Evolutionary conservation across 2,888 invertebrate genomes (phyloP), one percentile per base, ranked within the genome.

Genomic region (Drosophila kambysellisi): DNA sequence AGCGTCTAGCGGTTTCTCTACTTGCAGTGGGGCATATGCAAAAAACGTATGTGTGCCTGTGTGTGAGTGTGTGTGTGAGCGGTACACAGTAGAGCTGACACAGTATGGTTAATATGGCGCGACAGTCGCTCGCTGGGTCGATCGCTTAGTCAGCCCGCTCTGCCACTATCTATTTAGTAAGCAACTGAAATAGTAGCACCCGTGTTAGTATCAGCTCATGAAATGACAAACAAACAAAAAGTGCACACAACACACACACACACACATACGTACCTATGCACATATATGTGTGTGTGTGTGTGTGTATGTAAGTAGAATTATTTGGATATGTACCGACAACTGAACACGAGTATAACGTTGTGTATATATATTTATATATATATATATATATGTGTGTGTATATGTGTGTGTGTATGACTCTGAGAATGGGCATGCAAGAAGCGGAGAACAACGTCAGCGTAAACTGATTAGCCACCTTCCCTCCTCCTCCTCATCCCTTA

Each of bases 111-210:
- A 83, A 89, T 83, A 86, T 85, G 74, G 68, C 76, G 86, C 86
- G 86, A 83, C 88, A 83, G 71, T 78, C 71, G 78, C 62, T 82
- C 76, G 78, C 46, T 66, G 74, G 69, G 61, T 73, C 73, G 75
- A 77, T 90, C 87, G 90, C 83, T 87, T 89, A 87, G 90, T 87
- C 90, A 88, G 90, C 82, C 87, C 70, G 83, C 76, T 86, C 58
- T 67, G 81, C 68, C 86, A 83, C 81, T 90, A 87, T 88, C 87
- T 88, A 83, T 88, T 90, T 90, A 87, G 90, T 90, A 90, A 86
- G 87, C 89, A 90, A 86, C 83, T 87, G 86, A 90, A 87, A 90
- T 89, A 90, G 89, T 90, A 87, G 90, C 87, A 87, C 90, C 87
- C 88, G 87, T 83, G 87, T 87, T 87, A 90, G 86, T 86, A 86